These are phyloP conservation scores for Charina bottae DNA, from an alignment of 2,113 vertebrate genomes.

Conservation along the genomic window DNA sequence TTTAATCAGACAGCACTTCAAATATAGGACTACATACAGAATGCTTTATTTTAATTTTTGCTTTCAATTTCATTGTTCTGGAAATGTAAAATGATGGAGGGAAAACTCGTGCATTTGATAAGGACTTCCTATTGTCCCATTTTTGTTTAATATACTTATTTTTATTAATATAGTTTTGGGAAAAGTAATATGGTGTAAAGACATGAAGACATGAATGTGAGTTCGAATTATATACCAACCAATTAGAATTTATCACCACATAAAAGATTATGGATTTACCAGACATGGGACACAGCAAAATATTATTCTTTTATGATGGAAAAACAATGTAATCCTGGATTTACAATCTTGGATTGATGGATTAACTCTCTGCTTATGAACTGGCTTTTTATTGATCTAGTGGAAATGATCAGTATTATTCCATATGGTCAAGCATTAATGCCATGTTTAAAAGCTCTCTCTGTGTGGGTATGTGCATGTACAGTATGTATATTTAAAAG, in stretches of 20 bases:
- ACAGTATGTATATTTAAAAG: not conserved
- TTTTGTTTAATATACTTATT: not conserved
- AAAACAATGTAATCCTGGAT: not conserved
- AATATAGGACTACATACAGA: not conserved
- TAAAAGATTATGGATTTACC: not conserved
- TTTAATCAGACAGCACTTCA: not conserved
- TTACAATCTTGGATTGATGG: not conserved
- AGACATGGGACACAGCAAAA: not conserved
- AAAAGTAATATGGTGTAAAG: not conserved
- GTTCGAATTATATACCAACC: not conserved
- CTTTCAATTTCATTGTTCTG: not conserved
- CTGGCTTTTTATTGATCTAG: not conserved
- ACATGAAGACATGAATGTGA: not conserved
- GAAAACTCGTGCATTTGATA: not conserved
- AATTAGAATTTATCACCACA: not conserved
- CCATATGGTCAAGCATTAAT: not conserved
- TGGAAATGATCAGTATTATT: not conserved
- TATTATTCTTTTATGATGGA: not conserved
- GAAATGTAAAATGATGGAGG: not conserved
- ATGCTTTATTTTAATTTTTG: not conserved
- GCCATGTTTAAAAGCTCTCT: not conserved
- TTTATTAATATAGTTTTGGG: not conserved
- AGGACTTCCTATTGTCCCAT: not conserved
- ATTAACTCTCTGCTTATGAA: not conserved
- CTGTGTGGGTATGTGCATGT: not conserved